These are phyloP conservation scores for Lepidonotus clava DNA, from an alignment of 2,888 invertebrate species.

Conservation along the genomic window DNA sequence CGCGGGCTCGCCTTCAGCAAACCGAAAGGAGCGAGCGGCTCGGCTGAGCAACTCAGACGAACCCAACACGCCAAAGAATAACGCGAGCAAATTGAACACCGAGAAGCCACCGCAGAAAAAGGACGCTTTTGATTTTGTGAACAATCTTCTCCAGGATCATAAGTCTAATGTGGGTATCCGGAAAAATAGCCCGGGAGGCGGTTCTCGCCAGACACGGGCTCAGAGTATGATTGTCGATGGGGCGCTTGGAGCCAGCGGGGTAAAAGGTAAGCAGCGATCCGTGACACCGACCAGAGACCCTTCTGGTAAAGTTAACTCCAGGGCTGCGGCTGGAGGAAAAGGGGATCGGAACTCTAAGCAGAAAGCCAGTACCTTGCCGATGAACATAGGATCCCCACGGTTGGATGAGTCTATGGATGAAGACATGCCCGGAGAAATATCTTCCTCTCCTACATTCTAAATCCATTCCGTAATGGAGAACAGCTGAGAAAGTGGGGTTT, in stretches of 20 bases:
- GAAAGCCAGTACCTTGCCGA: neutral
- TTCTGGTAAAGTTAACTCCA: neutral
- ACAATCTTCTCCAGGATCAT: neutral
- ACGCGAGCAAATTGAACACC: neutral
- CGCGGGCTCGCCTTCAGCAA: neutral
- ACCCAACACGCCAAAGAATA: neutral
- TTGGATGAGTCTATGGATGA: neutral
- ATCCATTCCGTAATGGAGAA: neutral
- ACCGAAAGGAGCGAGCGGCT: neutral
- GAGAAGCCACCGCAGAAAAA: neutral
- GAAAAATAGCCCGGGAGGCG: neutral
- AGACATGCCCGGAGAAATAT: neutral
- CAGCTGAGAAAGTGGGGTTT: neutral
- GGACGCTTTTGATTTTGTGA: constrained; percentile 33
- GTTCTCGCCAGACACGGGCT: neutral
- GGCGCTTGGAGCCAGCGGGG: neutral
- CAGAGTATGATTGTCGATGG: constrained; percentile 9
- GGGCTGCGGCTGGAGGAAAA: no score
- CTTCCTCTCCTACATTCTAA: neutral
- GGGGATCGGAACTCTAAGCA: neutral
- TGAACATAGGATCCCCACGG: neutral
- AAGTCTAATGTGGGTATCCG: neutral
- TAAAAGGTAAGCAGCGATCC: neutral
- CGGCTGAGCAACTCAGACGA: neutral
- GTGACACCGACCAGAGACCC: neutral